These are phyloP conservation scores for Heliconius ismenius DNA, from an alignment of 2,888 invertebrate species.

Conservation along the genomic window DNA sequence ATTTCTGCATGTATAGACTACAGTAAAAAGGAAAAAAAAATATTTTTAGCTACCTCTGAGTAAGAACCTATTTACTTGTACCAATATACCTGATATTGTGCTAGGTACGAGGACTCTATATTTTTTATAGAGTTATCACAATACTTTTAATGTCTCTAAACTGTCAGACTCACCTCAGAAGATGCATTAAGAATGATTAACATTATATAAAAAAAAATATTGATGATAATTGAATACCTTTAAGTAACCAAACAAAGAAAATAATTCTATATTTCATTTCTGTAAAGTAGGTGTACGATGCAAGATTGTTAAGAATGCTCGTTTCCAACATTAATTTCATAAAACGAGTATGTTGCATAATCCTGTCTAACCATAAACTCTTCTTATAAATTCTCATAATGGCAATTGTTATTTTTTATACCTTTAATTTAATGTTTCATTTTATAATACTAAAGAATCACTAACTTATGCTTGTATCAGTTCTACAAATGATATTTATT, in stretches of 20 bases:
- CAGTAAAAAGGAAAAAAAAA: too few species aligned
- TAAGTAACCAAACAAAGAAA: not conserved
- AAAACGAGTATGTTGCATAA: slow-evolving; percentile 1
- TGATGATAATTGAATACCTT: not conserved
- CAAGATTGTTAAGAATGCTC: slow-evolving; percentile 7
- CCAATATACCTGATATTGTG: too few species aligned
- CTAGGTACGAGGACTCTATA: too few species aligned
- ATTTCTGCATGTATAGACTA: too few species aligned
- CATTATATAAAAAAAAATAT: not conserved
- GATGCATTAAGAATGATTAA: not conserved
- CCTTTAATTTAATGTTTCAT: not conserved
- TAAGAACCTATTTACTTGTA: too few species aligned
- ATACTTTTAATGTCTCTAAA: not conserved
- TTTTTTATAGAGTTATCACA: not conserved
- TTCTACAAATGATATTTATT: not conserved
- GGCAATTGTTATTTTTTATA: not conserved
- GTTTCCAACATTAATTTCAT: slow-evolving; percentile 12
- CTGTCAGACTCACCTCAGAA: not conserved
- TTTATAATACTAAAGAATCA: not conserved
- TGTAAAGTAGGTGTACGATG: not conserved
- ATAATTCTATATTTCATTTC: not conserved
- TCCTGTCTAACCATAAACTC: slow-evolving; percentile 8
- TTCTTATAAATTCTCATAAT: slow-evolving; percentile 3
- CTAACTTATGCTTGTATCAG: not conserved
- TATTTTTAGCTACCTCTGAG: too few species aligned